These are phyloP conservation scores for Globicephala melas DNA, from an alignment of 2,113 vertebrate genomes.

Conservation along the genomic window DNA sequence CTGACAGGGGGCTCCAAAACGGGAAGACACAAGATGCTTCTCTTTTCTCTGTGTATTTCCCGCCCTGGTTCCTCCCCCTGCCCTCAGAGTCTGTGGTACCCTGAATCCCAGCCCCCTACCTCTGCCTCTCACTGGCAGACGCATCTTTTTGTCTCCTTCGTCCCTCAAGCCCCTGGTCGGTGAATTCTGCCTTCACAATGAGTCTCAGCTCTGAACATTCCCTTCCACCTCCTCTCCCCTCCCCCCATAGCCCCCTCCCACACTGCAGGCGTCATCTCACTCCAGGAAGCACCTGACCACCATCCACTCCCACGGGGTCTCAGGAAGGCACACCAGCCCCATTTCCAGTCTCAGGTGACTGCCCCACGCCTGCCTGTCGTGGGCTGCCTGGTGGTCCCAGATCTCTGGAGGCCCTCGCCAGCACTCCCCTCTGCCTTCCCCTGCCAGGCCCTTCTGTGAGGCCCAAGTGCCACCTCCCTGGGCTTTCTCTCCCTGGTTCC, in stretches of 20 bases:
- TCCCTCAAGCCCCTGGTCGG: no score
- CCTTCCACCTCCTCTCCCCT: neutral
- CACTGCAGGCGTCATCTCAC: neutral
- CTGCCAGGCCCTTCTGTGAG: rapidly evolving
- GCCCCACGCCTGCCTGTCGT: rapidly evolving
- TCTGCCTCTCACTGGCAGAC: neutral
- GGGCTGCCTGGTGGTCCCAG: neutral
- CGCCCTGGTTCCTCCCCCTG: neutral
- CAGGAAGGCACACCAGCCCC: neutral
- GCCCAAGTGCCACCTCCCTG: neutral
- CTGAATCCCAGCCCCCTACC: neutral
- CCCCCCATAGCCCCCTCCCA: neutral
- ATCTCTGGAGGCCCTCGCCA: no score
- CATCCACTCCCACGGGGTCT: rapidly evolving
- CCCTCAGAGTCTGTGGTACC: rapidly evolving
- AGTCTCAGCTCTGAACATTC: neutral
- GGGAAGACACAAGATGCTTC: neutral
- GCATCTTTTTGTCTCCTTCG: neutral
- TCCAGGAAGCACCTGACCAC: neutral
- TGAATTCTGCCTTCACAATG: neutral
- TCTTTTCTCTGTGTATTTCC: neutral
- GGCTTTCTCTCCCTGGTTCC: neutral
- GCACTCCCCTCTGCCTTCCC: neutral
- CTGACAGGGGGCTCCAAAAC: neutral
- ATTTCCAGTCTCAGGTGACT: neutral